Evolutionary conservation across 2,797 vertebrate genomes (phyloP).

Genomic region (Phrynocephalus forsythii): DNA sequence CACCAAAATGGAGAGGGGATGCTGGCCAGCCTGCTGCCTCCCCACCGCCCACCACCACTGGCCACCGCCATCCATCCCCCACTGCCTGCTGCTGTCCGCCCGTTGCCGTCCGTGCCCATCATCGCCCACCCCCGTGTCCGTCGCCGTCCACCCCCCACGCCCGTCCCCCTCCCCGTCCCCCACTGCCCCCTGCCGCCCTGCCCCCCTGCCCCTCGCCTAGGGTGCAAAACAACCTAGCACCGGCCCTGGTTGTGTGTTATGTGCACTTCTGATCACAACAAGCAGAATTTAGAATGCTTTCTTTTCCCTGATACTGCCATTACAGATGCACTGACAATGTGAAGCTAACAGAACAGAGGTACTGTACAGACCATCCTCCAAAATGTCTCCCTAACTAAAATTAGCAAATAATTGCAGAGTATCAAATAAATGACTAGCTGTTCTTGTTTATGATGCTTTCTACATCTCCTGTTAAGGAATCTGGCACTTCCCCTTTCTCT

Average conservation of each 20-base stretch:
- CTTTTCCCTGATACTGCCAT: conserved; percentile 3
- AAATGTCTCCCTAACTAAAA: conserved; percentile 53
- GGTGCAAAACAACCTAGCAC: too few relatives aligned
- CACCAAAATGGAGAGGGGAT: too few relatives aligned
- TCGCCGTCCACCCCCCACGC: too few relatives aligned
- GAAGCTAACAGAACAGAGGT: conserved; percentile 31
- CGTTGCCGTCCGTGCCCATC: too few relatives aligned
- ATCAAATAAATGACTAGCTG: conserved; percentile 42
- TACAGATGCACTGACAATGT: conserved; percentile 36
- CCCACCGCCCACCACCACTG: too few relatives aligned
- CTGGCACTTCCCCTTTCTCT: conserved; percentile 17
- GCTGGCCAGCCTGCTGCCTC: too few relatives aligned
- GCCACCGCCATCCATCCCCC: too few relatives aligned
- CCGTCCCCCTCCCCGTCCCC: too few relatives aligned
- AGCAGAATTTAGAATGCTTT: neutral
- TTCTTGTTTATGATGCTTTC: conserved; percentile 44
- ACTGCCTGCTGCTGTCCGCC: too few relatives aligned
- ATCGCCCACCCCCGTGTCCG: too few relatives aligned
- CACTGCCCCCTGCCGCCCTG: too few relatives aligned
- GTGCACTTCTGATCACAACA: neutral
- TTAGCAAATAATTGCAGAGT: conserved; percentile 57
- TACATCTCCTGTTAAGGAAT: conserved; percentile 39
- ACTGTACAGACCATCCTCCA: conserved; percentile 13
- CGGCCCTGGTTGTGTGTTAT: neutral
- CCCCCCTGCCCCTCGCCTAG: too few relatives aligned